These are phyloP conservation scores for Papilio dardanus DNA, from an alignment of 1,140 invertebrate genomes.

Conservation along the genomic window DNA sequence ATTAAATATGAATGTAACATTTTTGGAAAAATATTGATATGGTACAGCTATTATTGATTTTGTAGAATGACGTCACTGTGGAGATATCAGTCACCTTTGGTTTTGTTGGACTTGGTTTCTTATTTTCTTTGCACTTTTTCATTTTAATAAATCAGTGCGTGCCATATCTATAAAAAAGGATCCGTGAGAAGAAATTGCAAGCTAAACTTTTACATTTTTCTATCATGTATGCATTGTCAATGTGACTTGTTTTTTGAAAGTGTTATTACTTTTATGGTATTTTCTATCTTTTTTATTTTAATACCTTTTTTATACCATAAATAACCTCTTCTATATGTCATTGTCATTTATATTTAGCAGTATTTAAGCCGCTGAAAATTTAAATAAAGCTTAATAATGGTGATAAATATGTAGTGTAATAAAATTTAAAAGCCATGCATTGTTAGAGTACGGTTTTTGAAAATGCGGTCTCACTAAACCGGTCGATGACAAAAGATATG, in stretches of 20 bases:
- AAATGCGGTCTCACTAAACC: slow-evolving; percentile 7
- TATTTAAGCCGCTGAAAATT: neutral
- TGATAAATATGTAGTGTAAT: slow-evolving; percentile 15
- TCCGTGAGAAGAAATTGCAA: neutral
- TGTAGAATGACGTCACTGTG: neutral
- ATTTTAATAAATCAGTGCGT: neutral
- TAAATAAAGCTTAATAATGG: neutral
- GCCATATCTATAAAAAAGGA: neutral
- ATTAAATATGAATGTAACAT: neutral
- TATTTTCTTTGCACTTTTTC: slow-evolving; percentile 20
- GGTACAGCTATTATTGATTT: too few species aligned
- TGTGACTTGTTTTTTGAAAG: neutral
- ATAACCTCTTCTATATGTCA: neutral
- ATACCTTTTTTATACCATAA: slow-evolving; percentile 3
- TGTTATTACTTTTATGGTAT: neutral
- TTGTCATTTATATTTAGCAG: neutral
- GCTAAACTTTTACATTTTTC: neutral
- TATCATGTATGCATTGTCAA: neutral
- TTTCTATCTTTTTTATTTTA: neutral
- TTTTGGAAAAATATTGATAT: neutral
- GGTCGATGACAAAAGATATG: slow-evolving; percentile 30
- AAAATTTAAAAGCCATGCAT: neutral
- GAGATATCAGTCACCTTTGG: slow-evolving; percentile 17
- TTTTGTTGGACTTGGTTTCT: slow-evolving; percentile 4
- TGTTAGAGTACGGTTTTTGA: neutral